Conservation (phyloP, 2,888 invertebrate genomes). For the Netelia melanura region DNA sequence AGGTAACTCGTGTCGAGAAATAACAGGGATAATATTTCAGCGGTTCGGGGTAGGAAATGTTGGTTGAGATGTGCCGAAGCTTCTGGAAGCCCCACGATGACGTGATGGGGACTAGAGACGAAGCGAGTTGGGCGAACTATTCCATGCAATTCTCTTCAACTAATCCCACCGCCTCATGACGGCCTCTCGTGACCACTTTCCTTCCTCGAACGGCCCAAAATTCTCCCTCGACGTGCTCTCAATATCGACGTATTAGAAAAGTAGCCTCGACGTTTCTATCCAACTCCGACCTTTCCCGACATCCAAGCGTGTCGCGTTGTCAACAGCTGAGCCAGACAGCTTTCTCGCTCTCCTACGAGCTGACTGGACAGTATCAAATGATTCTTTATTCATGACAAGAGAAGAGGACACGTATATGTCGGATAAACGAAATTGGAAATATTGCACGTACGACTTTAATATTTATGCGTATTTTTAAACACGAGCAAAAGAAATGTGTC, state of each 20-base stretch:
- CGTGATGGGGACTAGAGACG: background rate
- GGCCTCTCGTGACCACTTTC: slow-evolving; percentile 59
- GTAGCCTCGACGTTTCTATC: slow-evolving; percentile 39
- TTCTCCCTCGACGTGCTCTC: slow-evolving; percentile 39
- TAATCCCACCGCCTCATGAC: slow-evolving; percentile 66
- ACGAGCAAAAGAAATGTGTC: too few relatives aligned
- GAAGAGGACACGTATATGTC: background rate
- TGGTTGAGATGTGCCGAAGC: slow-evolving; percentile 27
- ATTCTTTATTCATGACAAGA: background rate
- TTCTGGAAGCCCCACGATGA: slow-evolving; percentile 22
- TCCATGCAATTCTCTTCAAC: slow-evolving; percentile 57
- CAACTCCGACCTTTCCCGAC: background rate
- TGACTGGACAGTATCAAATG: background rate
- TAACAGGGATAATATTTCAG: background rate
- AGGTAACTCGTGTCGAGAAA: background rate
- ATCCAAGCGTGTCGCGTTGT: slow-evolving; percentile 46
- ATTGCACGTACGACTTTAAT: too few relatives aligned
- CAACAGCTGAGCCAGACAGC: slow-evolving; percentile 45
- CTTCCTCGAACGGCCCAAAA: slow-evolving; percentile 33
- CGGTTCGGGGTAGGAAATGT: slow-evolving; percentile 1
- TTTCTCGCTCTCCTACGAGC: background rate
- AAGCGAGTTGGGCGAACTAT: background rate
- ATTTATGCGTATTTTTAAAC: too few relatives aligned
- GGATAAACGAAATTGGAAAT: slow-evolving; percentile 5
- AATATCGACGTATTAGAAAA: slow-evolving; percentile 32